Base-by-base conservation (phyloP, 2,113 vertebrate genomes). In the Nettapus auritus region DNA sequence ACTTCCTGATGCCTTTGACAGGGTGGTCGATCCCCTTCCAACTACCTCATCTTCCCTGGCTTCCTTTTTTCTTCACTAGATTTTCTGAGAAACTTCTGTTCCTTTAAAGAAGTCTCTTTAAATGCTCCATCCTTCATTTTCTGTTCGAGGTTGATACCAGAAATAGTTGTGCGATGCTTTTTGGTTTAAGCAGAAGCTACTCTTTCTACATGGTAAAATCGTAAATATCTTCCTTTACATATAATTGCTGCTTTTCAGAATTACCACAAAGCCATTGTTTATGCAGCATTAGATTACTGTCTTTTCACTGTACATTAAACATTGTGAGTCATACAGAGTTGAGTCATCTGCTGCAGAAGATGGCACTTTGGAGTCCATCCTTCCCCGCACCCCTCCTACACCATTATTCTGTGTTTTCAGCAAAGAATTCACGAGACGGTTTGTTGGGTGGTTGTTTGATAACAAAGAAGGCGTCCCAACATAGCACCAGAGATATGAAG, bases 251-350 rank as follows among this genome's bases (percentile, higher is more conserved):
- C 83, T 92, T 94, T 96, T 94, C 91, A 92, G 86, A 89, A 82
- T 94, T 95, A 84, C 34, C 77, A 93, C 90, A 76, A 83, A 88
- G 22, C 31, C 52, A 56, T 85, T 95, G 93, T 95, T 96, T 90
- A 46, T 90, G 93, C 90, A 93, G 80, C 81, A 66, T 88, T 76
- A 89, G 69, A 88, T 97, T 93, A 88, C 88, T 69, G 50, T 44
- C 62, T 93, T 93, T 90, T 94, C 86, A 82, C 78, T 75, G 63
- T 82, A 79, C 53, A 4, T 95, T 92, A 93, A 96, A 94, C 78
- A 94, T 76, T 82, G 69, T 97, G 96, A 95, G 82, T 97, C 95
- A 96, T 53, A 12, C 73, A 21, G 73, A 76, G 22, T 92, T 96
- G 93, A 96, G 66, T 97, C 93, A 96, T 68, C 63, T 79, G 40